phyloP scores from a whole-genome alignment of 2,888 invertebrate genomes.

The Prosopocoilus inquinatus region DNA sequence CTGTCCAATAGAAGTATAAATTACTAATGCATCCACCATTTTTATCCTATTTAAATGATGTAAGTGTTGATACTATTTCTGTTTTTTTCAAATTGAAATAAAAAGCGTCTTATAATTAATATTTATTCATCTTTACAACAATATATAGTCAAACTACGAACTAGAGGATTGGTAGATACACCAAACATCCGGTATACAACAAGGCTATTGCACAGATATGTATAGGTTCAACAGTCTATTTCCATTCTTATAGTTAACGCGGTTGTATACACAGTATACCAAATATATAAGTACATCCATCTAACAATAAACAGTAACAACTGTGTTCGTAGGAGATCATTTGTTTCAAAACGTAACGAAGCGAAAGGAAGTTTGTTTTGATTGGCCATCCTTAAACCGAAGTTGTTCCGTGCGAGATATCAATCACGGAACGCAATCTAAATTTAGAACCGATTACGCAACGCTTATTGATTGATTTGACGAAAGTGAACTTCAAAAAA shows the following conservation, averaged over 20 bases:
- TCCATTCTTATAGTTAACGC: not conserved
- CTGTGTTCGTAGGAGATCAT: not conserved
- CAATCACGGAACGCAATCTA: no score
- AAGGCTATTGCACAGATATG: constrained; percentile 29
- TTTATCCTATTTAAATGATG: no score
- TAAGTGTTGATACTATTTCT: no score
- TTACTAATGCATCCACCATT: not conserved
- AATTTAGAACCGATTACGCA: no score
- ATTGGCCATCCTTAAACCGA: no score
- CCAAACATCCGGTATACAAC: constrained; percentile 34
- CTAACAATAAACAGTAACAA: not conserved
- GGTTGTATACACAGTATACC: constrained; percentile 33
- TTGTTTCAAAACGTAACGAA: no score
- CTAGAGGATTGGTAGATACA: constrained; percentile 24
- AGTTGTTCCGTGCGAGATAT: no score
- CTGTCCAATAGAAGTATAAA: no score
- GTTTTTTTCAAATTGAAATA: constrained; percentile 5
- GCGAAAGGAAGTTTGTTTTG: no score
- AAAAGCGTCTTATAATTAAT: constrained; percentile 6
- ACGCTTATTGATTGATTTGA: no score
- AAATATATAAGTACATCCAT: constrained; percentile 29
- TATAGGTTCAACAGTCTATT: constrained; percentile 35
- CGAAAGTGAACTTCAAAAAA: no score
- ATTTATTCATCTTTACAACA: constrained; percentile 21
- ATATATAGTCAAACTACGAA: constrained; percentile 12